Conservation (phyloP, 2,888 invertebrate genomes). For the Drosophila mulleri region DNA sequence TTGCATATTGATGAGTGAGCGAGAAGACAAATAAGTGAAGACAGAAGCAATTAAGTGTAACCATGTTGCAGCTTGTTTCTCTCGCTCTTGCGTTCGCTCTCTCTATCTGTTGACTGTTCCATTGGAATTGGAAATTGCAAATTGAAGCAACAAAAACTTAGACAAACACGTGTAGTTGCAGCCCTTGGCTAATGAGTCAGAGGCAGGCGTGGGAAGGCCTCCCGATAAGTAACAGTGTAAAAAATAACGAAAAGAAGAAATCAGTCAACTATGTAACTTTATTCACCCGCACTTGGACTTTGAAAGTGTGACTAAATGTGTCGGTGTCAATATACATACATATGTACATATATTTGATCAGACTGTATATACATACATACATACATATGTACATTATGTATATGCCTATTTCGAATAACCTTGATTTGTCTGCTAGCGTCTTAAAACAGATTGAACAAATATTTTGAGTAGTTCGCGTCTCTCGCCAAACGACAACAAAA, state of each 20-base stretch:
- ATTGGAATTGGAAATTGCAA: conserved; percentile 3
- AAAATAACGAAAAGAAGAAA: conserved; percentile 10
- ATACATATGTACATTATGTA: background rate
- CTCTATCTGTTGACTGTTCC: background rate
- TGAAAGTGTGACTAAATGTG: conserved; percentile 36
- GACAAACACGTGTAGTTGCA: conserved; percentile 40
- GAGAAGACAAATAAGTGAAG: conserved; percentile 18
- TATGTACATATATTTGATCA: conserved; percentile 5
- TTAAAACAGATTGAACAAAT: conserved; percentile 11
- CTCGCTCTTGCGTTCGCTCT: conserved; percentile 10
- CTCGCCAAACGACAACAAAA: conserved; percentile 24
- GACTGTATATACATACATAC: background rate
- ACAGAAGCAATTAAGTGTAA: conserved; percentile 12
- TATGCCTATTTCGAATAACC: conserved; percentile 40
- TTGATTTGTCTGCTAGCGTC: conserved; percentile 53
- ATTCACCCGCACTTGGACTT: conserved; percentile 45
- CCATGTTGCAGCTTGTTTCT: conserved; percentile 9
- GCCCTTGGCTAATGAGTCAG: conserved; percentile 36
- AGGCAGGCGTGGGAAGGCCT: conserved; percentile 7
- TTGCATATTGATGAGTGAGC: conserved; percentile 15
- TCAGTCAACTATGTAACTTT: conserved; percentile 8
- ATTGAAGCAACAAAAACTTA: conserved; percentile 27
- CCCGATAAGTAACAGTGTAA: conserved; percentile 29
- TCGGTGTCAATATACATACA: background rate
- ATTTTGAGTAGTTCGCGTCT: conserved; percentile 23